Evolutionary conservation across 2,113 vertebrate genomes (phyloP).

Genomic region (Pycnonotus jocosus): DNA sequence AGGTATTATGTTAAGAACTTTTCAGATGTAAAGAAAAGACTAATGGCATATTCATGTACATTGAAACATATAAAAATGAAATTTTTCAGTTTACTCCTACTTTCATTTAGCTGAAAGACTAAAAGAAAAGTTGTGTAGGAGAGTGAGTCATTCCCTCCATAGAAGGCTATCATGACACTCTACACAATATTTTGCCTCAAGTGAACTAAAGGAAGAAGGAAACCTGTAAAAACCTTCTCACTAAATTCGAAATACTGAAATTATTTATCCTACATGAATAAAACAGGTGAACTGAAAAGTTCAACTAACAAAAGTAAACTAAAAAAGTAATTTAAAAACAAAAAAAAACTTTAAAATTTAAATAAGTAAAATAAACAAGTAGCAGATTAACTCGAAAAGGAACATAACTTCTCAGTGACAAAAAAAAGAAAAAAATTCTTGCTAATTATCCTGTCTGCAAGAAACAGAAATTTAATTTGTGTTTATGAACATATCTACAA

Average conservation of each 20-base stretch:
- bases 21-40: neutral
- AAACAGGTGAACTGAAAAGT: neutral
- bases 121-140: neutral
- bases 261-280: neutral
- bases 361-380: neutral
- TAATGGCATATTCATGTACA: neutral
- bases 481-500: neutral
- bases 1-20: neutral
- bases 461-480: neutral
- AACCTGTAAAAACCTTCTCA: neutral
- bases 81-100: neutral
- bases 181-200: neutral
- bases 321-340: neutral
- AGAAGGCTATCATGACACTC: neutral
- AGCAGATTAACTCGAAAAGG: neutral
- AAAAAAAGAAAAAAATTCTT: neutral
- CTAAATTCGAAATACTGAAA: neutral
- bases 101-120: neutral
- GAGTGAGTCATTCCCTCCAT: neutral
- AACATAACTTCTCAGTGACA: neutral
- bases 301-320: neutral
- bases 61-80: neutral
- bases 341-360: neutral
- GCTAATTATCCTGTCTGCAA: neutral
- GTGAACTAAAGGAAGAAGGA: neutral